Conservation (phyloP, 1,140 invertebrate genomes). For the Neocloeon triangulifer region DNA sequence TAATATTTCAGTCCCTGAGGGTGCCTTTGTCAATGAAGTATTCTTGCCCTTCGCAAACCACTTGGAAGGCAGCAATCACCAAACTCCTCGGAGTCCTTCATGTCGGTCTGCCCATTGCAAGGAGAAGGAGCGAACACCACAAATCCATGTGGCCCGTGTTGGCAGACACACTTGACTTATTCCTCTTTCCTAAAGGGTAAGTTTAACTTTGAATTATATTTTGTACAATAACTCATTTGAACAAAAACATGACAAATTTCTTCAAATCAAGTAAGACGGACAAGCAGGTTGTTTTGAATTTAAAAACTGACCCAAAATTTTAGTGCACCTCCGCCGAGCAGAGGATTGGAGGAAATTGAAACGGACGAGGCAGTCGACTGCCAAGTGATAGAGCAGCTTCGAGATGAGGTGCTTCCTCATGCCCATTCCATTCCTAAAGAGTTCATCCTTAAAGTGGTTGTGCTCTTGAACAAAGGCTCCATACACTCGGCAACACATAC, state of each 20-base stretch:
- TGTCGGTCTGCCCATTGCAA: conserved; percentile 66
- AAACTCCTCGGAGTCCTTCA: conserved; percentile 58
- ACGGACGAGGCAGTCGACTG: conserved; percentile 68
- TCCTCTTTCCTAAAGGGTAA: conserved; percentile 64
- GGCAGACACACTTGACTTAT: conserved; percentile 67
- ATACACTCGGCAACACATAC: conserved; percentile 63
- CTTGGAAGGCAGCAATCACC: conserved; percentile 68
- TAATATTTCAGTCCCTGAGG: conserved; percentile 34
- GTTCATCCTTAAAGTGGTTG: conserved; percentile 69
- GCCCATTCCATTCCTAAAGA: conserved; percentile 57
- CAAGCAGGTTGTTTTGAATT: no score
- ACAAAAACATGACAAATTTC: no score
- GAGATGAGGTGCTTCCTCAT: conserved; percentile 67
- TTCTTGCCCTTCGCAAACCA: conserved; percentile 51
- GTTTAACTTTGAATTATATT: no score
- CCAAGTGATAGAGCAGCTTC: conserved; percentile 62
- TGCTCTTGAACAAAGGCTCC: conserved; percentile 79
- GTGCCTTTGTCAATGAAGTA: conserved; percentile 64
- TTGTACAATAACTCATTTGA: no score
- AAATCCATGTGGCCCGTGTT: conserved; percentile 61
- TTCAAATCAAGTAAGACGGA: no score
- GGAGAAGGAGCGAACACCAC: conserved; percentile 47
- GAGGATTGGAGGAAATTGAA: conserved; percentile 58
- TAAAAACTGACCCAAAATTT: no score
- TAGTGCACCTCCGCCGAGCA: conserved; percentile 31